These are phyloP conservation scores for Vannuccia rotundouncinata DNA, from an alignment of 2,888 invertebrate genomes.

Conservation along the genomic window DNA sequence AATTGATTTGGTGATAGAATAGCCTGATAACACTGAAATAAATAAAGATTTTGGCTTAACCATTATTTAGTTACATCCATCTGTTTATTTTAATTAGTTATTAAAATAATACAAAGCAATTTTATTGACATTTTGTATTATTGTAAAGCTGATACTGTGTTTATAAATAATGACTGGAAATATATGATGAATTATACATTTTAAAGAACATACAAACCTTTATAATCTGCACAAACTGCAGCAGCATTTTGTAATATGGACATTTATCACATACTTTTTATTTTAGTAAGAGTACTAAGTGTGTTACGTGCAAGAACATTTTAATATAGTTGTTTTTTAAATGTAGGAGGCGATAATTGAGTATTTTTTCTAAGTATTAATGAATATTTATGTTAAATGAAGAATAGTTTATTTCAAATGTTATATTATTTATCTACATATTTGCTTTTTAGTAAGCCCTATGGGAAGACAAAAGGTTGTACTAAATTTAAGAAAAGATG, in stretches of 20 bases:
- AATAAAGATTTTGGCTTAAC: background rate
- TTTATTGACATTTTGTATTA: background rate
- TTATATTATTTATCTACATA: background rate
- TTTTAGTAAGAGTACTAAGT: background rate
- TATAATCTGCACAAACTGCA: background rate
- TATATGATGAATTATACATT: background rate
- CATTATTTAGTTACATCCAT: background rate
- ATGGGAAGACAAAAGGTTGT: background rate
- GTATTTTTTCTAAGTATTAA: conserved; percentile 4
- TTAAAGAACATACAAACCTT: background rate
- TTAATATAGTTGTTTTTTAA: background rate
- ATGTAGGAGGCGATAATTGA: background rate
- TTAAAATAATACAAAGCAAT: background rate
- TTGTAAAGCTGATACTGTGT: background rate
- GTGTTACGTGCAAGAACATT: conserved; percentile 12
- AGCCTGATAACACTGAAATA: background rate
- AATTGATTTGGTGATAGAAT: background rate
- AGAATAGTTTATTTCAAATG: background rate
- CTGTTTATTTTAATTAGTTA: background rate
- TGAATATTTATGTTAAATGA: background rate
- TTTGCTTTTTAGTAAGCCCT: background rate
- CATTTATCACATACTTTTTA: background rate
- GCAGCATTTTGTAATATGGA: background rate
- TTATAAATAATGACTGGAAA: background rate
- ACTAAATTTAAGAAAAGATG: conserved; percentile 3